These are phyloP conservation scores for Drosophila algonquin DNA, from an alignment of 2,888 invertebrate species.

Conservation along the genomic window DNA sequence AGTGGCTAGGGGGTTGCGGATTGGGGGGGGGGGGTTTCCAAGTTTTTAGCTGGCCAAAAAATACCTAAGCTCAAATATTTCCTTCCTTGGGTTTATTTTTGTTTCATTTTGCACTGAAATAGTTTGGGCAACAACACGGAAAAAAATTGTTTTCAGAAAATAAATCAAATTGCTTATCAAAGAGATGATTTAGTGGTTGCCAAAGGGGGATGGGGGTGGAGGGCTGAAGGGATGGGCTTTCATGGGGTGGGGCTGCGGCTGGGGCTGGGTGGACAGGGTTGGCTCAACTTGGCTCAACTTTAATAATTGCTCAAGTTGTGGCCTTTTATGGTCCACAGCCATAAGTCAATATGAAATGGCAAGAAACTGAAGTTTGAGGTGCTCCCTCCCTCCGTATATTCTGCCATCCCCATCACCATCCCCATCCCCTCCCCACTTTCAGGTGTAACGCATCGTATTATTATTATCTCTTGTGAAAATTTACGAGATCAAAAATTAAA, in stretches of 20 bases:
- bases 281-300: slow-evolving; percentile 56
- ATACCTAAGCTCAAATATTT: slow-evolving; percentile 70
- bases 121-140: slow-evolving; percentile 67
- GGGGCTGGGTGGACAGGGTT: background rate
- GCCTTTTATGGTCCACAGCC: slow-evolving; percentile 67
- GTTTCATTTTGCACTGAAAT: slow-evolving; percentile 57
- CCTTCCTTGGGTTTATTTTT: slow-evolving; percentile 46
- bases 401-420: background rate
- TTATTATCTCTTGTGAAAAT: slow-evolving; percentile 77
- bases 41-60: slow-evolving; percentile 40
- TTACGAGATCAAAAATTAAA: slow-evolving; percentile 81
- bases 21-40: background rate
- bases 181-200: slow-evolving; percentile 74
- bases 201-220: slow-evolving; percentile 15
- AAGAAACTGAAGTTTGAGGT: slow-evolving; percentile 38
- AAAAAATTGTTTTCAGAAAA: slow-evolving; percentile 72
- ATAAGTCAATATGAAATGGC: slow-evolving; percentile 74
- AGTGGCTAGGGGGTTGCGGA: slow-evolving; percentile 16
- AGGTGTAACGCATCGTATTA: slow-evolving; percentile 75
- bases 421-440: background rate
- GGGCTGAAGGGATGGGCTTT: background rate
- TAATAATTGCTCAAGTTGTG: slow-evolving; percentile 78
- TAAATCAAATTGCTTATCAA: slow-evolving; percentile 79
- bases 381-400: background rate
- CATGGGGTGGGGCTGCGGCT: background rate